Evolutionary conservation across 2,113 vertebrate species (phyloP).

Genomic region (Prinia subflava): DNA sequence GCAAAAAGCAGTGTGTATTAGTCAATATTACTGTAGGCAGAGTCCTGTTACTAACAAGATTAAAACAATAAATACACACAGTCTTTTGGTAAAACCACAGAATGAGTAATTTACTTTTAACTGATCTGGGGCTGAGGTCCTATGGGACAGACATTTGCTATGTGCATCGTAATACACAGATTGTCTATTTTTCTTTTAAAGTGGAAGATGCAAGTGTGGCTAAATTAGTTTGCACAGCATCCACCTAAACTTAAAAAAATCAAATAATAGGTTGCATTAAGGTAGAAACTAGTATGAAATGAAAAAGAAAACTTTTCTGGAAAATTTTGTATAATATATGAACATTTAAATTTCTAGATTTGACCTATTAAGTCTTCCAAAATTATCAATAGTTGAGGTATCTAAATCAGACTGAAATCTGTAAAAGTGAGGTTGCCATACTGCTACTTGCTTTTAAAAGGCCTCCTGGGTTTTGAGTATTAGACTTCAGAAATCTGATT

Average conservation of each 20-base stretch:
- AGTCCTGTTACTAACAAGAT: not conserved
- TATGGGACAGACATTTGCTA: not conserved
- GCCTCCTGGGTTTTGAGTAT: not conserved
- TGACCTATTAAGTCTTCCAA: not conserved
- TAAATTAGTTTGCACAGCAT: not conserved
- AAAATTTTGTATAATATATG: not conserved
- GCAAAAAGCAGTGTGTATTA: not conserved
- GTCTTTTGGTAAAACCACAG: not conserved
- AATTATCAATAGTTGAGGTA: not conserved
- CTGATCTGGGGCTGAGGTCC: not conserved
- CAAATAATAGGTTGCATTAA: not conserved
- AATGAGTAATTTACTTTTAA: not conserved
- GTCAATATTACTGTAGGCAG: not conserved
- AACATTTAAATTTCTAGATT: not conserved
- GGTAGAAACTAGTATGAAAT: not conserved
- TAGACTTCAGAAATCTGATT: not conserved
- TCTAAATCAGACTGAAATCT: not conserved
- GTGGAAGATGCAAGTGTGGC: not conserved
- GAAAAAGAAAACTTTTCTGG: not conserved
- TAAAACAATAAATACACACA: not conserved
- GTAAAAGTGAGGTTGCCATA: not conserved
- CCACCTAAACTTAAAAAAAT: not conserved
- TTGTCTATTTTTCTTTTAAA: not conserved
- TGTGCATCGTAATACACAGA: not conserved
- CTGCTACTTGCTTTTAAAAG: not conserved